Evolutionary conservation across 2,888 invertebrate genomes (phyloP).

Genomic region (Calameuta filiformis): DNA sequence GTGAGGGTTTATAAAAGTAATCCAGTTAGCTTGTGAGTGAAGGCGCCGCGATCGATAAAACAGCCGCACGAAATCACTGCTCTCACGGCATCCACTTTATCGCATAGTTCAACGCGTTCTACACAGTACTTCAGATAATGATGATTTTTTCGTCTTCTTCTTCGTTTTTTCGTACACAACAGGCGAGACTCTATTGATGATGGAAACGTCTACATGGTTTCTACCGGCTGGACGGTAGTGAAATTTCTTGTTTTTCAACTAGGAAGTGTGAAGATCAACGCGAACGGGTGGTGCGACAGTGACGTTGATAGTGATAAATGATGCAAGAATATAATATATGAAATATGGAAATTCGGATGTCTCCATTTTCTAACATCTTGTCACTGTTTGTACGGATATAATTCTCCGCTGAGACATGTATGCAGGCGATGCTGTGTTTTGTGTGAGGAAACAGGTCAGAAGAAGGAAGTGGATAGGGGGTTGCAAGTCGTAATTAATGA

Average conservation of each 20-base stretch:
- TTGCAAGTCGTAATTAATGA: neutral
- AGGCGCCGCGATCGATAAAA: conserved; percentile 42
- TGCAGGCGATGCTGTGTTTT: neutral
- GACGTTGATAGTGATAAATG: neutral
- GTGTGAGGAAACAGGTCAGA: neutral
- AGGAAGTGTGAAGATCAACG: neutral
- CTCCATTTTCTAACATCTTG: neutral
- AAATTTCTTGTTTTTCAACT: neutral
- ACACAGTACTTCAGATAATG: neutral
- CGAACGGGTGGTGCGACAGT: neutral
- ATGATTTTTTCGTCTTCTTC: neutral
- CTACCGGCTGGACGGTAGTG: neutral
- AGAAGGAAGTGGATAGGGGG: neutral
- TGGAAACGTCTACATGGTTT: neutral
- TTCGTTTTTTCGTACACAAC: neutral
- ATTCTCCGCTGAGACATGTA: neutral
- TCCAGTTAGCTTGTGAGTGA: conserved; percentile 42
- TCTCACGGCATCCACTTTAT: conserved; percentile 36
- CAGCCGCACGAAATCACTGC: conserved; percentile 35
- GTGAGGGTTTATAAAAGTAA: conserved; percentile 35
- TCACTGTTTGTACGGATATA: neutral
- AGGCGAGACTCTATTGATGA: neutral
- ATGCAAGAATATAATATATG: neutral
- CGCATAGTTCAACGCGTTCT: neutral
- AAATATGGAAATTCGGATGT: neutral